These are phyloP conservation scores for Drosophila punjabiensis DNA, from an alignment of 1,140 invertebrate species.

Conservation along the genomic window DNA sequence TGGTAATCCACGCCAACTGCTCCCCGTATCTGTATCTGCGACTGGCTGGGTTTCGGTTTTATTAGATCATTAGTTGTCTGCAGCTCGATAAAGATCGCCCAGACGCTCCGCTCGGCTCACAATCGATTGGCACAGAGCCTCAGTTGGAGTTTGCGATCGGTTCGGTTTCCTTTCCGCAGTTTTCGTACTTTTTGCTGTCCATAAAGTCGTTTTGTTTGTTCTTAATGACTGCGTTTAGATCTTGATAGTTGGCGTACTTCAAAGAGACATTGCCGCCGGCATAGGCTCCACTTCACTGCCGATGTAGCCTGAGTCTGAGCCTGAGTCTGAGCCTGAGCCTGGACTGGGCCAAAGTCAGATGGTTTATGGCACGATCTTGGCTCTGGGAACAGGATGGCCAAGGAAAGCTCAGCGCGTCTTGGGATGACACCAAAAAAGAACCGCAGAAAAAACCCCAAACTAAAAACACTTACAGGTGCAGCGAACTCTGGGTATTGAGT, in stretches of 20 bases:
- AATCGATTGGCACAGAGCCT: constrained; percentile 63
- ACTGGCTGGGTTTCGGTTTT: constrained; percentile 77
- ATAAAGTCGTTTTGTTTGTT: constrained; percentile 84
- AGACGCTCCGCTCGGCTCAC: constrained; percentile 53
- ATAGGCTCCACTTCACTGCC: constrained; percentile 27
- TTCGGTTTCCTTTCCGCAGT: constrained; percentile 44
- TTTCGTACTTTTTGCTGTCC: constrained; percentile 77
- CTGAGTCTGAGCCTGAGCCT: neutral
- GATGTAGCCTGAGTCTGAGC: neutral
- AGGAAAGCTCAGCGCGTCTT: neutral
- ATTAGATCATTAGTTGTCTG: constrained; percentile 85
- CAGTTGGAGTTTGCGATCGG: constrained; percentile 25
- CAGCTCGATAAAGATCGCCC: constrained; percentile 82
- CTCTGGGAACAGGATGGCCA: constrained; percentile 41
- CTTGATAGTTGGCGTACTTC: constrained; percentile 81
- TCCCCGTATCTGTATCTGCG: constrained; percentile 39
- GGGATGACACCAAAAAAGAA: constrained; percentile 9
- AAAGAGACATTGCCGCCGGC: constrained; percentile 75
- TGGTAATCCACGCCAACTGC: constrained; percentile 45
- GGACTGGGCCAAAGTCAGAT: constrained; percentile 14
- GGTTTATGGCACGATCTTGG: constrained; percentile 19
- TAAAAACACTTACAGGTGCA: constrained; percentile 38
- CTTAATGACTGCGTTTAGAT: constrained; percentile 84
- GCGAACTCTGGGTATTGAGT: constrained; percentile 9
- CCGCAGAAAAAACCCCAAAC: constrained; percentile 27